Base-by-base conservation (phyloP, 2,113 vertebrate species). In the Rattus rattus region DNA sequence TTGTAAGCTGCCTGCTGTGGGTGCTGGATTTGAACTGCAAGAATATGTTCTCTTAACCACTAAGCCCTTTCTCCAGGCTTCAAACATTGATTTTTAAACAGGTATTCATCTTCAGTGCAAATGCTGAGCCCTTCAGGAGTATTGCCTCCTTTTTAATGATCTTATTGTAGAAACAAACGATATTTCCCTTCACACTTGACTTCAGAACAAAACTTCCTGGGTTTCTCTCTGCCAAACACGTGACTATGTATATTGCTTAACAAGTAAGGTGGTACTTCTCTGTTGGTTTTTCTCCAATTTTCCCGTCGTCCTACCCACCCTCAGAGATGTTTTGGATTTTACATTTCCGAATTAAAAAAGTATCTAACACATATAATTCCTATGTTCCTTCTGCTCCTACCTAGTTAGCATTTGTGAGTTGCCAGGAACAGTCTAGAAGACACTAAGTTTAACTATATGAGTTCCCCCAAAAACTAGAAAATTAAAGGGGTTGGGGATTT, bases 81-180 rank as follows among this genome's bases (percentile, higher is more conserved):
- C 52, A 56, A n/a, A 61, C 22, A 24, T 7, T 39, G 81, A 20
- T 30, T 65, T 88, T 92, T 88, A 88, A 93, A 65, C n/a, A 54
- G n/a, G n/a, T 88, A 30, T 75, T 84, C 9, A 10, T 67, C 65
- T 92, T 93, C 65, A 92, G 56, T 33, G 47, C 67, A 86, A 79
- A 92, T 79, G 77, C 85, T 73, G 28, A 73, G 43, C n/a, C 52
- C 56, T 63, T 92, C n/a, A 79, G 70, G 92, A 93, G 30, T 90
- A 85, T 30, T 59, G 26, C 8, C 52, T 88, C 54, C 13, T 73
- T 47, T 24, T 43, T 72, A 80, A 81, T 2, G 52, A 65, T 77
- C 52, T 95, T 33, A 65, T 87, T 76, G 26, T 65, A 92, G 22
- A 90, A 84, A 89, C 12, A 63, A 95, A 54, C n/a, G 49, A 19